phyloP scores from a whole-genome alignment of 2,113 vertebrate genomes.

The Alosa alosa region DNA sequence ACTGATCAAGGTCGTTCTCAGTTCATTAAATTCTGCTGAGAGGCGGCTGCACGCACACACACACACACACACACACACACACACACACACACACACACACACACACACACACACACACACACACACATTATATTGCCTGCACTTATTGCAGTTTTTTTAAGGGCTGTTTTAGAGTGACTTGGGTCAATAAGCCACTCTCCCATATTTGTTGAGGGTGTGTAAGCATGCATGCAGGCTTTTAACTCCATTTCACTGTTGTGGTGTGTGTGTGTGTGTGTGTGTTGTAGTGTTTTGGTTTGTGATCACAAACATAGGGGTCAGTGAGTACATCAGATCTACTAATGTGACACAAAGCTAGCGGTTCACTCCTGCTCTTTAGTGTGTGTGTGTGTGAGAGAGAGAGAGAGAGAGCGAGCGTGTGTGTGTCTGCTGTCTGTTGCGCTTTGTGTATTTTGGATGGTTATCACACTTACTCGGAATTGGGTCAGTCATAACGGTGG shows the following conservation, averaged over 20 bases:
- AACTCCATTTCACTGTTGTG: not conserved
- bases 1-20: conserved; percentile 86
- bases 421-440: not conserved
- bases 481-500: conserved; percentile 25
- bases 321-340: not conserved
- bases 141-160: conserved; percentile 26
- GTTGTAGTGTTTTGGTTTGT: not conserved
- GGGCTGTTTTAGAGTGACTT: not conserved
- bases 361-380: not conserved
- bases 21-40: conserved; percentile 81
- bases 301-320: not conserved
- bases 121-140: conserved; percentile 11
- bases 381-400: not conserved
- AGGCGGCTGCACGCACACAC: conserved; percentile 52
- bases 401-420: not conserved
- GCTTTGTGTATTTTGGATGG: conserved; percentile 37
- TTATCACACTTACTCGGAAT: conserved; percentile 26
- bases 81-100: conserved; percentile 29
- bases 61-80: conserved; percentile 23
- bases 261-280: conserved; percentile 23
- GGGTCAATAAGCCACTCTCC: not conserved
- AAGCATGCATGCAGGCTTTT: not conserved
- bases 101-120: conserved; percentile 47
- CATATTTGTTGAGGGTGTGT: conserved; percentile 11
- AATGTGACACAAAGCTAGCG: conserved; percentile 25